Evolutionary conservation across 2,113 vertebrate species (phyloP), one percentile per base, ranked within the genome.

Genomic region (Tricholaema leucomelas): DNA sequence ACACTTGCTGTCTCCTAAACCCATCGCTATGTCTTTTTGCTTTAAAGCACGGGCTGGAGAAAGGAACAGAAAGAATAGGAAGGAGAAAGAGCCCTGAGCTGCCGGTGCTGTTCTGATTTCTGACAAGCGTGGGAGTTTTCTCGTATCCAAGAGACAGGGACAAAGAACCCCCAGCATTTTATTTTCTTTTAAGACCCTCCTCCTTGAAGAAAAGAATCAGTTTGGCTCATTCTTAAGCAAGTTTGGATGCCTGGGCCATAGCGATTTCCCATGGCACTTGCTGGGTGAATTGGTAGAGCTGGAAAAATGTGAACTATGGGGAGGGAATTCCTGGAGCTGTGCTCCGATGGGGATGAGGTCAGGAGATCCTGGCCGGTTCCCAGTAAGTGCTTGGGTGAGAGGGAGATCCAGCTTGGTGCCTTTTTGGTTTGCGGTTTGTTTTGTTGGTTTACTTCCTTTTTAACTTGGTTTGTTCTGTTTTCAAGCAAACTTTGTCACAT

Each of bases 111-210:
- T 58, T 90, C 93, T 93, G 42, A 64, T 91, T 94, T 88, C 80
- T 97, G 95, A 97, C 83, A 94, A 96, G 93, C 30, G 50, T 96
- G 96, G 93, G 97, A 96, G 92, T 95, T 96, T 95, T 95, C 95
- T 91, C 17, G 84, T 97, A 94, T 95, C 96, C 81, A 95, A 92
- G 93, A 95, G 93, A 96, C 94, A 12, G 74, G 87, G 92, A 97
- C 97, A 96, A 97, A 97, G 95, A 94, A 90, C 93, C 88, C 82
- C 46, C 78, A 92, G 92, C 91, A 91, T 74, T 88, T 94, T 93
- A 88, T 87, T 95, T 92, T 90, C 92, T 81, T 88, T 88, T 44
- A 93, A 84, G 96, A 91, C 78, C 91, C 92, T 96, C 90, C 94
- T 95, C 73, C 79, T 83, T 9, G 52, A 93, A 95, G 92, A 96